These are phyloP conservation scores for Hydriomena furcata DNA, from an alignment of 2,888 invertebrate species.

Conservation along the genomic window DNA sequence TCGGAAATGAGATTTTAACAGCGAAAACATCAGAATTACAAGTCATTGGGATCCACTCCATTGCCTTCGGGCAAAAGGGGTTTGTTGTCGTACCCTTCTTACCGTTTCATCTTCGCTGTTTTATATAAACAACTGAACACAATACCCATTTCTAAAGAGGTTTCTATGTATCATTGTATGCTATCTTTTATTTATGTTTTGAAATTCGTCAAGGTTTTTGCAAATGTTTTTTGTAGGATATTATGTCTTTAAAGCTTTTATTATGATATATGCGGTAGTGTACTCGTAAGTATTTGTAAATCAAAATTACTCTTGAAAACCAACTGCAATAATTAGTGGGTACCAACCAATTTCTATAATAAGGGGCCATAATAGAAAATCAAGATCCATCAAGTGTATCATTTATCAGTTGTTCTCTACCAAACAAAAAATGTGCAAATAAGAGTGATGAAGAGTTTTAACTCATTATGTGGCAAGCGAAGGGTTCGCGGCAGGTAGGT, in stretches of 20 bases:
- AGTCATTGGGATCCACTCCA: constrained; percentile 74
- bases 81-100: constrained; percentile 66
- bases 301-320: too few relatives aligned
- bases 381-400: constrained; percentile 3
- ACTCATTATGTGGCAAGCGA: constrained; percentile 65
- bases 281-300: too few relatives aligned
- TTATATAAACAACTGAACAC: constrained; percentile 60
- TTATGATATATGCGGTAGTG: too few relatives aligned
- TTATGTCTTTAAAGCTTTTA: too few relatives aligned
- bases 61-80: constrained; percentile 77
- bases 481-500: constrained; percentile 78
- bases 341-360: constrained; percentile 1
- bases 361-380: constrained; percentile 11
- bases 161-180: constrained; percentile 36
- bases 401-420: constrained; percentile 15
- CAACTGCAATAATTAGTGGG: neutral
- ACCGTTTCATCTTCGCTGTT: constrained; percentile 65
- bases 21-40: constrained; percentile 80
- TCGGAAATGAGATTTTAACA: constrained; percentile 82
- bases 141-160: constrained; percentile 45
- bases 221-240: neutral
- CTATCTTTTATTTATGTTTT: constrained; percentile 2
- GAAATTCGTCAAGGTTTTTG: constrained; percentile 4
- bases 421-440: constrained; percentile 54
- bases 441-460: constrained; percentile 62